phyloP scores from a whole-genome alignment of 2,797 vertebrate species.

The Urocyon cinereoargenteus region DNA sequence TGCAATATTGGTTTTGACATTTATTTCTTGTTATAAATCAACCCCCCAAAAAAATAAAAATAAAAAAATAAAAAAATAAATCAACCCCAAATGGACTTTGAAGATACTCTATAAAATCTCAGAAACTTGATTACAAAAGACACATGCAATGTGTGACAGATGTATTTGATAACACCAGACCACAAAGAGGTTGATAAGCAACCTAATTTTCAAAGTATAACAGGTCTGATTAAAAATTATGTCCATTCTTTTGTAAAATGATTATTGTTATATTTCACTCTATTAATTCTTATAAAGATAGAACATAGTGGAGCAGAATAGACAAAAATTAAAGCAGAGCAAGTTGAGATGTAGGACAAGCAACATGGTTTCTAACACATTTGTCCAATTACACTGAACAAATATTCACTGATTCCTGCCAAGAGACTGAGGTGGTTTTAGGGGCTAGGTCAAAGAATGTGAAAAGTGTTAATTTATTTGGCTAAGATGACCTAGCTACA shows the following conservation, averaged over 20 bases:
- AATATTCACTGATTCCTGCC: not conserved
- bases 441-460: not conserved
- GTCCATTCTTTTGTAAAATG: slow-evolving; percentile 17
- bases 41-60: no score
- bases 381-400: not conserved
- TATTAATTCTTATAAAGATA: slow-evolving; percentile 36
- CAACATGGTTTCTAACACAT: not conserved
- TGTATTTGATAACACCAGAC: not conserved
- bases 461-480: not conserved
- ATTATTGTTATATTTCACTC: not conserved
- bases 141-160: not conserved
- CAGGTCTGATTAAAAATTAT: not conserved
- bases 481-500: not conserved
- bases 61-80: not conserved
- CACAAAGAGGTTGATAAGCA: not conserved
- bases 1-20: not conserved
- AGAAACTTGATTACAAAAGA: slow-evolving; percentile 31
- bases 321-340: slow-evolving; percentile 30
- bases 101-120: slow-evolving; percentile 1
- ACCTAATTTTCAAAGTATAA: not conserved
- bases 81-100: not conserved
- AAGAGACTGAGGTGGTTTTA: not conserved
- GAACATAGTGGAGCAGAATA: not conserved
- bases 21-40: slow-evolving; percentile 56
- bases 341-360: not conserved